phyloP scores from a whole-genome alignment of 2,888 invertebrate genomes.

The Danaus chrysippus region DNA sequence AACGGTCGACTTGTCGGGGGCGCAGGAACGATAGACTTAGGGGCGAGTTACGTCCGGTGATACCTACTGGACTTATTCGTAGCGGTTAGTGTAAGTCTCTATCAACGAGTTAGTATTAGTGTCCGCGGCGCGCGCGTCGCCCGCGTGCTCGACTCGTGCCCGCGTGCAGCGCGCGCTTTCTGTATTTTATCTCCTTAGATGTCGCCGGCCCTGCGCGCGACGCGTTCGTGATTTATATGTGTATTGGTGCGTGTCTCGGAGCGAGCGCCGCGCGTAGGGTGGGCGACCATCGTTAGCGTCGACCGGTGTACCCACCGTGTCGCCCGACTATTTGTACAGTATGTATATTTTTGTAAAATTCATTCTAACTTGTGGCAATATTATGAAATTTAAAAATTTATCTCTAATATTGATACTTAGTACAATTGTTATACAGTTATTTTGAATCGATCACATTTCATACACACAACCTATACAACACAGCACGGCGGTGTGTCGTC shows the following conservation, averaged over 20 bases:
- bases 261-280: constrained; percentile 19
- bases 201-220: constrained; percentile 10
- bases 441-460: constrained; percentile 25
- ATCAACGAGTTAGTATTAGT: constrained; percentile 75
- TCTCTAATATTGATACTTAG: constrained; percentile 66
- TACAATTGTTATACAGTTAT: constrained; percentile 61
- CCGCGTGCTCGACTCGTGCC: constrained; percentile 9
- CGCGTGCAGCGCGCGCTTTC: constrained; percentile 20
- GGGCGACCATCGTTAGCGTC: constrained; percentile 39
- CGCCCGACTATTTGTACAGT: constrained; percentile 74
- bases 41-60: constrained; percentile 11
- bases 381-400: constrained; percentile 67
- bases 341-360: constrained; percentile 78
- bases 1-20: constrained; percentile 3
- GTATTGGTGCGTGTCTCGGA: constrained; percentile 19
- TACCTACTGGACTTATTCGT: constrained; percentile 12
- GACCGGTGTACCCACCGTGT: constrained; percentile 59
- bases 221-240: constrained; percentile 4
- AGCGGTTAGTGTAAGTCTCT: constrained; percentile 54
- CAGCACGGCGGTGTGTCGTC: constrained; percentile 17
- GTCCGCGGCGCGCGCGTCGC: constrained; percentile 28
- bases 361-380: constrained; percentile 74
- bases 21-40: constrained; percentile 15
- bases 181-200: constrained; percentile 21
- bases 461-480: constrained; percentile 18